These are phyloP conservation scores for Eulimnadia texana DNA, from an alignment of 1,140 invertebrate species.

Conservation along the genomic window DNA sequence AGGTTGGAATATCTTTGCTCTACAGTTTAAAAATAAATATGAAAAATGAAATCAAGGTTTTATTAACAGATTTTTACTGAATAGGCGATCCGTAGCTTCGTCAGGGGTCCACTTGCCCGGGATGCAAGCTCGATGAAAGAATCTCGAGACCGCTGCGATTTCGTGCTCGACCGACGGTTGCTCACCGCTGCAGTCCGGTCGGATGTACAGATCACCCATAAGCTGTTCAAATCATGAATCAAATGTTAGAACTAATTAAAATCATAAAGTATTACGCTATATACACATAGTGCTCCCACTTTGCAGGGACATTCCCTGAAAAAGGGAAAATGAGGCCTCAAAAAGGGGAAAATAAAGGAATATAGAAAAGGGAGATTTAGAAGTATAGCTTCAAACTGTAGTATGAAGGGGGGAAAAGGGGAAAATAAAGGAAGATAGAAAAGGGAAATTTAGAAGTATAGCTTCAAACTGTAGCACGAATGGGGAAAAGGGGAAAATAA, in stretches of 20 bases:
- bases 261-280: too few species aligned
- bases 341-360: too few species aligned
- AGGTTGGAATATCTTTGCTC: constrained; percentile 54
- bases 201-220: constrained; percentile 47
- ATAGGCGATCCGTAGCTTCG: constrained; percentile 41
- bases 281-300: too few species aligned
- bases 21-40: constrained; percentile 25
- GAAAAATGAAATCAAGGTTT: constrained; percentile 1
- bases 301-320: too few species aligned
- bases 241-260: not conserved
- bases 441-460: too few species aligned
- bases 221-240: constrained; percentile 38
- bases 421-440: too few species aligned
- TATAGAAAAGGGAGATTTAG: too few species aligned
- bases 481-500: too few species aligned
- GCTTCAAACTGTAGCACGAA: too few species aligned
- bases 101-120: constrained; percentile 65
- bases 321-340: too few species aligned
- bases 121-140: constrained; percentile 58
- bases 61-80: constrained; percentile 37
- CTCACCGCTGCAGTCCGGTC: constrained; percentile 44
- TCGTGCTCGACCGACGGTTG: constrained; percentile 59
- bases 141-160: constrained; percentile 47
- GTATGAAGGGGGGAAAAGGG: too few species aligned
- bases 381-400: too few species aligned